Conservation (phyloP, 2,113 vertebrate genomes). For the Coregonus clupeaformis region DNA sequence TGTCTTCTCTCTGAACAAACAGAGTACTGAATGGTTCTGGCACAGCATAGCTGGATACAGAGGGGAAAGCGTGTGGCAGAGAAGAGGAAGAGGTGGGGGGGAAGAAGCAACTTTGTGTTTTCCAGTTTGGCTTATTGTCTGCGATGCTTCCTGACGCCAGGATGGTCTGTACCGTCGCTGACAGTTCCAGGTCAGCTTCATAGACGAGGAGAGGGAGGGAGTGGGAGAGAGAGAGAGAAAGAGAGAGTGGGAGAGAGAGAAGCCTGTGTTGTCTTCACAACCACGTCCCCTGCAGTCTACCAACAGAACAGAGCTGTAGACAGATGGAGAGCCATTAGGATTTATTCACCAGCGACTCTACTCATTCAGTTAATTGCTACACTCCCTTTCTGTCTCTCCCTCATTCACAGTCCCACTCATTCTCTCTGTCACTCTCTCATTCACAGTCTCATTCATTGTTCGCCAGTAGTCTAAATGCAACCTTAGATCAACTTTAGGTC, state of each 20-base stretch:
- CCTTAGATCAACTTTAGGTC: no score
- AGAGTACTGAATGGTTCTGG: neutral
- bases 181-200: conserved; percentile 33
- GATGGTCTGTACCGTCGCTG: neutral
- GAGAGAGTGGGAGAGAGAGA: neutral
- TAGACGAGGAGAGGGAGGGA: neutral
- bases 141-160: neutral
- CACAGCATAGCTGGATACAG: neutral
- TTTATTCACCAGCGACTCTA: neutral
- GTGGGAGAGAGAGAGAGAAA: neutral
- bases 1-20: neutral
- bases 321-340: neutral
- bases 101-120: neutral
- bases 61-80: neutral
- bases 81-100: neutral
- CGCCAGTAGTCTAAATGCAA: no score
- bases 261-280: neutral
- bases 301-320: neutral
- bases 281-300: neutral
- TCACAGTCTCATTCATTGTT: neutral
- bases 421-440: neutral
- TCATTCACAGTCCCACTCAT: neutral
- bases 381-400: neutral
- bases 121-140: neutral
- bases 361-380: neutral